Evolutionary conservation across 2,888 invertebrate species (phyloP).

Genomic region (Cylloceria caligata): DNA sequence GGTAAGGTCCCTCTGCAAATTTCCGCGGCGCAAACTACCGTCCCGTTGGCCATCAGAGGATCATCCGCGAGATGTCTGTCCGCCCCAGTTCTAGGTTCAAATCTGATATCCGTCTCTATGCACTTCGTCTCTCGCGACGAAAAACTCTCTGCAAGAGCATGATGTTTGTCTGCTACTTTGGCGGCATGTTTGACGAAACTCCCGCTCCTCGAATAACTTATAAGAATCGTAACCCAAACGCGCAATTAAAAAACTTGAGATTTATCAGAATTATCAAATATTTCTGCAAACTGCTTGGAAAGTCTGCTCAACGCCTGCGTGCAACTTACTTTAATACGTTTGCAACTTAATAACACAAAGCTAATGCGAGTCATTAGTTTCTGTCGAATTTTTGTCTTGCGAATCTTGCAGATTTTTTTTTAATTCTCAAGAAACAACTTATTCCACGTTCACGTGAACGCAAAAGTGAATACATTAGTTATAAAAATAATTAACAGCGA

Average conservation of each 20-base stretch:
- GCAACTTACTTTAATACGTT: not conserved
- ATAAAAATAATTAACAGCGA: not conserved
- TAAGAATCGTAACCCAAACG: not conserved
- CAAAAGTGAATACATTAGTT: not conserved
- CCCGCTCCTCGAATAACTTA: constrained; percentile 3
- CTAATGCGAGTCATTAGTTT: not conserved
- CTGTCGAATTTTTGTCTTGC: not conserved
- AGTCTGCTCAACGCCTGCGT: not conserved
- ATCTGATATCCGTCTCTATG: constrained; percentile 74
- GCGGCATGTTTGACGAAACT: constrained; percentile 17
- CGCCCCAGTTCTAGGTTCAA: constrained; percentile 95
- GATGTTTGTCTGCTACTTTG: constrained; percentile 30
- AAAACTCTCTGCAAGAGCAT: constrained; percentile 42
- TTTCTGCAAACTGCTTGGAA: not conserved
- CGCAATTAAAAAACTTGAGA: too few species aligned
- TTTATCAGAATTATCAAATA: not conserved
- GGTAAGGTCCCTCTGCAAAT: constrained; percentile 87
- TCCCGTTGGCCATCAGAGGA: constrained; percentile 85
- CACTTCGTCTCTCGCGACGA: constrained; percentile 39
- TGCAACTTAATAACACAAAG: constrained; percentile 7
- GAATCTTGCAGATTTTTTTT: not conserved
- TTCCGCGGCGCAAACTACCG: constrained; percentile 77
- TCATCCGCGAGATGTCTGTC: constrained; percentile 92
- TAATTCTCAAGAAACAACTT: not conserved
- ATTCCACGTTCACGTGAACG: not conserved